These are phyloP conservation scores for Xestia ashworthii DNA, from an alignment of 2,888 invertebrate genomes.

Conservation along the genomic window DNA sequence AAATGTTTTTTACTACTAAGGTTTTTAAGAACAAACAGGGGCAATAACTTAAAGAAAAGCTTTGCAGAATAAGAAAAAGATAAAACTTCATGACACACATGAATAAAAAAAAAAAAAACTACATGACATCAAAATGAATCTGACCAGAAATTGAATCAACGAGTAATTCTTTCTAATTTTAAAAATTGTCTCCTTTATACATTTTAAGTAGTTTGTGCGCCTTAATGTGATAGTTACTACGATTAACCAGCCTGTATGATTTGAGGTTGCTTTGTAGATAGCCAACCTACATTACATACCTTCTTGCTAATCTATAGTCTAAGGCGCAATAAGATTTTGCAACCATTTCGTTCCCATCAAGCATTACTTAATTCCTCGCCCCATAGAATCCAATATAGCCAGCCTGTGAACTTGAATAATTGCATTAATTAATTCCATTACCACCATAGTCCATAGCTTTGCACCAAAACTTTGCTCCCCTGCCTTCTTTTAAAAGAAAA, in stretches of 20 bases:
- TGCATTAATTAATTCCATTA: slow-evolving; percentile 54
- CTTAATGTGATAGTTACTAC: background rate
- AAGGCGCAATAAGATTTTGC: background rate
- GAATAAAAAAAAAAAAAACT: background rate
- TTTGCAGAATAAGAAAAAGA: too few relatives aligned
- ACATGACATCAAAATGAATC: background rate
- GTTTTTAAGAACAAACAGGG: too few relatives aligned
- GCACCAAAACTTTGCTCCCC: slow-evolving; percentile 20
- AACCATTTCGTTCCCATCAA: slow-evolving; percentile 10
- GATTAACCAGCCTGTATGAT: background rate
- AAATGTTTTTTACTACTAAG: too few relatives aligned
- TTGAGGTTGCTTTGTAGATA: background rate
- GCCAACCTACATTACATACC: background rate
- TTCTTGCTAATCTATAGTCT: background rate
- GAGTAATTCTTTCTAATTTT: background rate
- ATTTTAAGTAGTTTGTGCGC: background rate
- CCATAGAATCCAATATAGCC: slow-evolving; percentile 30
- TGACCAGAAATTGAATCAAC: background rate
- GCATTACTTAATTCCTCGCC: slow-evolving; percentile 25
- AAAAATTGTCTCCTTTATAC: too few relatives aligned
- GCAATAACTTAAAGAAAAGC: too few relatives aligned
- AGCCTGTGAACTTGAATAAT: slow-evolving; percentile 47
- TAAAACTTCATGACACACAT: background rate
- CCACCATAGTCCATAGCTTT: slow-evolving; percentile 35
- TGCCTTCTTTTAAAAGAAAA: slow-evolving; percentile 15